Percentiles rank a stretch among this genome's conserved stretches.
These are phyloP conservation scores for Carposina sasakii DNA, from an alignment of 1,140 invertebrate species.

Conservation along the genomic window DNA sequence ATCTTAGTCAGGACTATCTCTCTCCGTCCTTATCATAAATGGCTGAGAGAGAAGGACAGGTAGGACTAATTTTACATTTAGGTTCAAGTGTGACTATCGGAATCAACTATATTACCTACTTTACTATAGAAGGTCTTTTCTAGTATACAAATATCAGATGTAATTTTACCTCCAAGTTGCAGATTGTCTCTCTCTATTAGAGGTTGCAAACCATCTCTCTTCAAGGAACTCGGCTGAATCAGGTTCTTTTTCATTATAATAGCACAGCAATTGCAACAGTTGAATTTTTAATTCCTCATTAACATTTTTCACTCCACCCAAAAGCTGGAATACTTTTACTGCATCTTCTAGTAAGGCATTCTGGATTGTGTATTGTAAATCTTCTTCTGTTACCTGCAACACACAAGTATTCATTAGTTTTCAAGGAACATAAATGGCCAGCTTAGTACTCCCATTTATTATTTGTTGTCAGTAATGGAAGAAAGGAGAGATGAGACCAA, in stretches of 20 bases:
- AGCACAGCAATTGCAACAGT: conserved; percentile 88
- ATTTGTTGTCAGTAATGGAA: too few relatives aligned
- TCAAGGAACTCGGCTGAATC: conserved; percentile 80
- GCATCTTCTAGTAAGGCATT: conserved; percentile 79
- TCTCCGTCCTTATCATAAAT: too few relatives aligned
- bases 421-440: neutral
- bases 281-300: conserved; percentile 77
- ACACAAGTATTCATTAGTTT: conserved; percentile 3
- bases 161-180: conserved; percentile 82
- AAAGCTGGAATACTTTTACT: conserved; percentile 80
- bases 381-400: conserved; percentile 74
- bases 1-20: too few relatives aligned
- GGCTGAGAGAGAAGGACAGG: too few relatives aligned
- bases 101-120: too few relatives aligned
- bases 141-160: too few relatives aligned
- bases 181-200: conserved; percentile 69
- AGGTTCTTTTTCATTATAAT: conserved; percentile 82
- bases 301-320: conserved; percentile 77
- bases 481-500: too few relatives aligned
- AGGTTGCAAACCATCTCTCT: conserved; percentile 81
- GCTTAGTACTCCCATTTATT: too few relatives aligned
- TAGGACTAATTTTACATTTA: too few relatives aligned
- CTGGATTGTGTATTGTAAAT: conserved; percentile 77
- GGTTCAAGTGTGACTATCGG: too few relatives aligned
- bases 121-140: too few relatives aligned